phyloP scores from a whole-genome alignment of 2,888 invertebrate species.

The Eucera pruinosa region DNA sequence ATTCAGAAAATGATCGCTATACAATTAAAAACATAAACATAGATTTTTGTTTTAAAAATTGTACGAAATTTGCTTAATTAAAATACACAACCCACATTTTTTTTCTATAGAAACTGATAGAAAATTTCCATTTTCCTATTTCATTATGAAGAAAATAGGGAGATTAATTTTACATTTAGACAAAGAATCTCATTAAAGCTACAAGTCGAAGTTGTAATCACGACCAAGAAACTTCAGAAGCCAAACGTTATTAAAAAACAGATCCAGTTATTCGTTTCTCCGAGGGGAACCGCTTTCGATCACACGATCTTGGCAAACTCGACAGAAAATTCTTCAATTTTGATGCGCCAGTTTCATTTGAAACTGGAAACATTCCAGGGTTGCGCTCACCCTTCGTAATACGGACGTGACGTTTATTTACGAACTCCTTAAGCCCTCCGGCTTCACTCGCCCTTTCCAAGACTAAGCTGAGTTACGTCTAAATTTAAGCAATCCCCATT shows the following conservation, averaged over 20 bases:
- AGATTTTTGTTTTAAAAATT: too few relatives aligned
- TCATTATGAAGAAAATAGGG: background rate
- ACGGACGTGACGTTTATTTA: slow-evolving; percentile 54
- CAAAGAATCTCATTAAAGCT: slow-evolving; percentile 1
- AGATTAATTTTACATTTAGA: background rate
- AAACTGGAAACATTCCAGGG: slow-evolving; percentile 46
- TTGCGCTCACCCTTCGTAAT: slow-evolving; percentile 27
- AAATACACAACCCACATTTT: too few relatives aligned
- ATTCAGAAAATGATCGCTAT: too few relatives aligned
- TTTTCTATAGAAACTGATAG: too few relatives aligned
- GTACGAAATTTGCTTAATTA: too few relatives aligned
- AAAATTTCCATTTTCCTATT: too few relatives aligned
- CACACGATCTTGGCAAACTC: slow-evolving; percentile 7
- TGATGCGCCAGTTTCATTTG: slow-evolving; percentile 32
- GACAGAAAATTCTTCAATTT: slow-evolving; percentile 34
- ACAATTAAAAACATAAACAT: too few relatives aligned
- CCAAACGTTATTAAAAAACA: slow-evolving; percentile 13
- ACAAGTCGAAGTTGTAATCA: background rate
- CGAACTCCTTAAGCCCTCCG: slow-evolving; percentile 47
- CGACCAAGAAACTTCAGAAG: background rate
- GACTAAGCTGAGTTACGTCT: slow-evolving; percentile 29
- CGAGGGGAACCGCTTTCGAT: background rate
- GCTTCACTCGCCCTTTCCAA: background rate
- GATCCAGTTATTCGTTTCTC: slow-evolving; percentile 8
- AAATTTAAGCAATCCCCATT: slow-evolving; percentile 45